Evolutionary conservation across 2,888 invertebrate genomes (phyloP).

Genomic region (Ophraella communa): DNA sequence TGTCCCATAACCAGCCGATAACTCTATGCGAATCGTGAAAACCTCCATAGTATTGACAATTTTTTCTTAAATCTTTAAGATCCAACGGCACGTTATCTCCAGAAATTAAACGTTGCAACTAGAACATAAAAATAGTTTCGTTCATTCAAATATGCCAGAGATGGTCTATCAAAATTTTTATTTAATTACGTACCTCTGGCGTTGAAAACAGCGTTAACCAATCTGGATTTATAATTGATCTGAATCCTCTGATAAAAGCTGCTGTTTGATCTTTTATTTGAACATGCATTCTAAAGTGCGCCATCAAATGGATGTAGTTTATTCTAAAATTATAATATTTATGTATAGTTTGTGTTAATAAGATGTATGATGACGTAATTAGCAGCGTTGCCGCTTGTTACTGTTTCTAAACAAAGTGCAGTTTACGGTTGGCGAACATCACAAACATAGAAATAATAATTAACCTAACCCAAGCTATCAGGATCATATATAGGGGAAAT

Average conservation of each 20-base stretch:
- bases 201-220: conserved; percentile 95
- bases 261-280: conserved; percentile 97
- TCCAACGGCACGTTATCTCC: conserved; percentile 95
- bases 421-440: too few relatives aligned
- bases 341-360: not conserved
- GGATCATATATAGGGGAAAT: too few relatives aligned
- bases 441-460: too few relatives aligned
- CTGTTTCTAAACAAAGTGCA: too few relatives aligned
- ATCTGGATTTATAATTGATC: conserved; percentile 92
- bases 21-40: conserved; percentile 98
- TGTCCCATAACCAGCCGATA: conserved; percentile 98
- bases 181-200: conserved; percentile 73
- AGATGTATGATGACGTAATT: too few relatives aligned
- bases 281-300: conserved; percentile 97
- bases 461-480: too few relatives aligned
- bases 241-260: conserved; percentile 95
- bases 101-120: conserved; percentile 92
- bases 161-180: not conserved
- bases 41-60: conserved; percentile 99
- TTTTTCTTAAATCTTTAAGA: conserved; percentile 81
- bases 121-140: too few relatives aligned
- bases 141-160: too few relatives aligned
- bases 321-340: conserved; percentile 71
- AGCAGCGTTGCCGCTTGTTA: too few relatives aligned
- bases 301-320: conserved; percentile 97